Evolutionary conservation across 2,113 vertebrate genomes (phyloP).

Genomic region (Prunella himalayana): DNA sequence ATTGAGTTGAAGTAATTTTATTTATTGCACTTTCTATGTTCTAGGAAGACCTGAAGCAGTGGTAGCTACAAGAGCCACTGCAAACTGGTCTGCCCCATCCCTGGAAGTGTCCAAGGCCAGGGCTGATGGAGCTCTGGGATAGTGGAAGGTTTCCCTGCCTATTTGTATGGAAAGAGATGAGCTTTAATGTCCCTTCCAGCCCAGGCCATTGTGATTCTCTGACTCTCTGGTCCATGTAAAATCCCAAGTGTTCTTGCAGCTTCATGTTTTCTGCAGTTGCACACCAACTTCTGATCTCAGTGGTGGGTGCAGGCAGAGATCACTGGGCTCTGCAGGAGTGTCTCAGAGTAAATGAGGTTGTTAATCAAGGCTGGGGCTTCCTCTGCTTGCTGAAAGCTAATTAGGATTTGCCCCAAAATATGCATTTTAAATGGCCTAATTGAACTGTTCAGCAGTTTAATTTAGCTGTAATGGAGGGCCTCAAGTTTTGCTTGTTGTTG

Average conservation of each 20-base stretch:
- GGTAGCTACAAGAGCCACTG: background rate
- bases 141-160: background rate
- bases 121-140: background rate
- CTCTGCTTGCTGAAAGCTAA: background rate
- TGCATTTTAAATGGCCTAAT: background rate
- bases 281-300: background rate
- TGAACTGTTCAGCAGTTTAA: background rate
- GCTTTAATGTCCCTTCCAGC: background rate
- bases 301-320: background rate
- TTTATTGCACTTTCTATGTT: background rate
- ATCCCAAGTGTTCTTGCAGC: rapidly evolving
- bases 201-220: background rate
- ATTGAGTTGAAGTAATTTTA: background rate
- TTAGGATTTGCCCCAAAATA: background rate
- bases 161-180: background rate
- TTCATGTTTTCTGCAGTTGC: background rate
- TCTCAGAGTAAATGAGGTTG: background rate
- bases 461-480: background rate
- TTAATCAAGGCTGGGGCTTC: background rate
- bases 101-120: background rate
- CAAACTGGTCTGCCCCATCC: background rate
- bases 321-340: background rate
- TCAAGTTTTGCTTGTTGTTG: background rate
- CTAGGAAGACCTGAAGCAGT: background rate
- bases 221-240: background rate